Evolutionary conservation across 2,113 vertebrate genomes (phyloP), one percentile per base, ranked within the genome.

Genomic region (Datnioides undecimradiatus): DNA sequence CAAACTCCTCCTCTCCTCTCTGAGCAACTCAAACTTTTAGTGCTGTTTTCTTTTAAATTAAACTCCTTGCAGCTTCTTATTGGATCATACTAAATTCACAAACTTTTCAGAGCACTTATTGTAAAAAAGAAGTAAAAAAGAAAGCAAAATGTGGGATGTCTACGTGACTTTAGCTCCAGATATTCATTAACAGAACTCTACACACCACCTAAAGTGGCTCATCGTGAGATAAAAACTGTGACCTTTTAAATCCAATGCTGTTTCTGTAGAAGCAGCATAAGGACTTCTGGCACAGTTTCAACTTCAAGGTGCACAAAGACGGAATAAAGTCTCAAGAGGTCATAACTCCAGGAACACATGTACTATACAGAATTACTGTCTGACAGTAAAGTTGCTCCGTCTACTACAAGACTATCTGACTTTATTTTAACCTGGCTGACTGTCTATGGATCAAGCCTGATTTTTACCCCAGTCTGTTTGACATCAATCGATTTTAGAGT

Each of bases 1-100:
- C 58, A 73, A 78, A 64, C 63, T 60, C 29, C 36, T 67, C n/a
- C 12, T 52, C 41, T 57, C 59, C 25, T 63, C 31, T 64, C 48
- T 5, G 52, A 9, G 14, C 27, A 36, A 58, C 17, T 31, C 43
- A 33, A 33, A 48, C n/a, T 21, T 68, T 40, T 41, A 14, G 60
- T 6, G 4, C 38, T 43, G 23, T 63, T 63, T 41, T 3, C 31
- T 46, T 67, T 29, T 5, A 75, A 51, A 7, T 34, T 38, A 67
- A 59, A 59, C 33, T 49, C 1, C 19, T 23, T 7, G 7, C 8
- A 16, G 25, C 40, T 13, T 41, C 19, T 41, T 19, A 58, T 29
- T 40, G 60, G 36, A 34, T 67, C 19, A 12, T 34, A 23, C 29
- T 68, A 6, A 41, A 58, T 41, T 43, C 21, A 49, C 14, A 51